phyloP scores from a whole-genome alignment of 2,797 vertebrate genomes.

The Champsocephalus esox region DNA sequence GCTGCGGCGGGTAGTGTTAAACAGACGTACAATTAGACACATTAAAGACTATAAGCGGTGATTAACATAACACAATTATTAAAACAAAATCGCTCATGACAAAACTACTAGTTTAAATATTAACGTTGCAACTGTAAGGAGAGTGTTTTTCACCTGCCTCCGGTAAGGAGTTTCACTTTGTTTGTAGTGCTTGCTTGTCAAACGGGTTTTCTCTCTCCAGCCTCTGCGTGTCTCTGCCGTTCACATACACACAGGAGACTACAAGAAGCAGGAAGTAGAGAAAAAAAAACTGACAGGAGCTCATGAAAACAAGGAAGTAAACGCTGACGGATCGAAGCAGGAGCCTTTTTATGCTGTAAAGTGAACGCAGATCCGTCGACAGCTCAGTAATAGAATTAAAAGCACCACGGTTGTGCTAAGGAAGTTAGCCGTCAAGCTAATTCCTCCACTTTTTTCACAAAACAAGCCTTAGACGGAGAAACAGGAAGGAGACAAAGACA shows the following conservation, averaged over 20 bases:
- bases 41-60: neutral
- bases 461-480: slow-evolving; percentile 37
- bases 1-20: neutral
- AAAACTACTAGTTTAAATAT: too few relatives aligned
- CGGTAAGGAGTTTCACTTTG: too few relatives aligned
- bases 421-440: slow-evolving; percentile 70
- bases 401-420: slow-evolving; percentile 49
- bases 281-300: slow-evolving; percentile 32
- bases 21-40: neutral
- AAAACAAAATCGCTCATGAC: too few relatives aligned
- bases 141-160: neutral
- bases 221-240: slow-evolving; percentile 61
- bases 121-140: neutral
- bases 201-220: slow-evolving; percentile 48
- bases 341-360: slow-evolving; percentile 34
- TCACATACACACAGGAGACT: slow-evolving; percentile 26
- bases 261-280: slow-evolving; percentile 68
- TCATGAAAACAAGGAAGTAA: slow-evolving; percentile 81
- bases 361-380: slow-evolving; percentile 47
- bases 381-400: slow-evolving; percentile 7
- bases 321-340: slow-evolving; percentile 22
- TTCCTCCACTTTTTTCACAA: slow-evolving; percentile 19
- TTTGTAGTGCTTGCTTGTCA: slow-evolving; percentile 25
- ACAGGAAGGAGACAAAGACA: slow-evolving; percentile 37
- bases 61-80: too few relatives aligned